These are phyloP conservation scores for Rallus crepitans DNA, from an alignment of 2,797 vertebrate genomes.

Conservation along the genomic window DNA sequence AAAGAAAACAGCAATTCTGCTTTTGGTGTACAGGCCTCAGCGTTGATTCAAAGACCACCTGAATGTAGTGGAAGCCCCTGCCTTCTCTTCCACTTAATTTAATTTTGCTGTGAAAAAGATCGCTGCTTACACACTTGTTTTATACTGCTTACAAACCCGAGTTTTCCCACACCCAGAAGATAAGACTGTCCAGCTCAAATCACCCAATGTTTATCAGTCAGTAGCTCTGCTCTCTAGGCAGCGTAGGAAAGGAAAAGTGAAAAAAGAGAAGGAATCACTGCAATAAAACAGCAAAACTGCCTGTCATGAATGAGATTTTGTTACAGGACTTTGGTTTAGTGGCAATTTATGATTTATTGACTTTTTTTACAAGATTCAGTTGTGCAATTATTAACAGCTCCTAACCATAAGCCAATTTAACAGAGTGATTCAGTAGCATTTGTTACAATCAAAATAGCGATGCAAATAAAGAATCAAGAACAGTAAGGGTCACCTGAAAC, in stretches of 20 bases:
- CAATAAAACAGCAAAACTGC: not conserved
- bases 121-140: not conserved
- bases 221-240: not conserved
- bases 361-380: too few species aligned
- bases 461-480: too few species aligned
- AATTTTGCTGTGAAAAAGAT: not conserved
- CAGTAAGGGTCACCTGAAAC: too few species aligned
- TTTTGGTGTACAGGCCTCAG: not conserved
- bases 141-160: not conserved
- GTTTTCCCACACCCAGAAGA: not conserved
- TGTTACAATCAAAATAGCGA: too few species aligned
- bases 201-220: not conserved
- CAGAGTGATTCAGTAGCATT: too few species aligned
- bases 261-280: not conserved
- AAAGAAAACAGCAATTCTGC: not conserved
- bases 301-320: too few species aligned
- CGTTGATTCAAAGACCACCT: not conserved
- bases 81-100: not conserved
- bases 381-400: too few species aligned
- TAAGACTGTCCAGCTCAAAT: not conserved
- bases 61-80: not conserved
- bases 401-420: too few species aligned
- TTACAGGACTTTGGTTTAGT: too few species aligned
- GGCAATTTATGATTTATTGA: too few species aligned
- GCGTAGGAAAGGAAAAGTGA: not conserved